A percentile compares a stretch with the other conserved stretches of the same genome.
phyloP scores from a whole-genome alignment of 2,888 invertebrate species.

The Caenorhabditis becei region DNA sequence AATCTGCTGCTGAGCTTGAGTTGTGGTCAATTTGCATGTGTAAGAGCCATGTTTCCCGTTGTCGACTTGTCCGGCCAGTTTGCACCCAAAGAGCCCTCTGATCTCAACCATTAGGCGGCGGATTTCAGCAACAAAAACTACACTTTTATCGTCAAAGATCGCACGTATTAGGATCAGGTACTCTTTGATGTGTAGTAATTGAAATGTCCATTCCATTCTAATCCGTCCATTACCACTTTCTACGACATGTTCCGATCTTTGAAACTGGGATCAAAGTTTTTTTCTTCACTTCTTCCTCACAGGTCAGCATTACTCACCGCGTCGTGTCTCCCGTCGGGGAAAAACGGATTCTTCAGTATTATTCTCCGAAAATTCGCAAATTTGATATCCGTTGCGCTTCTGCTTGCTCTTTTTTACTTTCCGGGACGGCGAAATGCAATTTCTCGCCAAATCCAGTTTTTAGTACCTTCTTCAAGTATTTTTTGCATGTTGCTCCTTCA shows the following conservation, averaged over 20 bases:
- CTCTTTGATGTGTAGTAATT: slow-evolving; percentile 14
- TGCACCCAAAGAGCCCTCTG: slow-evolving; percentile 12
- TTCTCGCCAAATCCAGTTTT: slow-evolving; percentile 43
- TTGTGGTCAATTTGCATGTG: slow-evolving; percentile 40
- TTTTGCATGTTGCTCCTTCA: slow-evolving; percentile 40
- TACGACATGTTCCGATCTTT: slow-evolving; percentile 5
- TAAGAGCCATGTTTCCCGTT: slow-evolving; percentile 14
- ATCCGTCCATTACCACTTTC: slow-evolving; percentile 14
- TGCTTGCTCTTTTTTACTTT: slow-evolving; percentile 54
- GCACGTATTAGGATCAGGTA: slow-evolving; percentile 17
- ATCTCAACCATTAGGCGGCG: background rate
- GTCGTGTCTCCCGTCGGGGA: slow-evolving; percentile 8
- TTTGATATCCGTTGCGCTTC: slow-evolving; percentile 51
- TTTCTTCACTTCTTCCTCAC: background rate
- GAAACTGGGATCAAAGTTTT: slow-evolving; percentile 41
- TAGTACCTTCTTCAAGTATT: slow-evolving; percentile 44
- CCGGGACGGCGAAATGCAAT: slow-evolving; percentile 48
- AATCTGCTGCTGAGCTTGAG: background rate
- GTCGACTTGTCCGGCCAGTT: background rate
- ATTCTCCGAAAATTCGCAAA: slow-evolving; percentile 30
- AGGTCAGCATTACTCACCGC: slow-evolving; percentile 49
- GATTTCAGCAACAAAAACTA: background rate
- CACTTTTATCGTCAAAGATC: slow-evolving; percentile 37
- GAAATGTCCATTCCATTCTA: slow-evolving; percentile 4
- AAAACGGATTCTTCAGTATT: slow-evolving; percentile 44